Evolutionary conservation across 2,797 vertebrate genomes (phyloP).

Genomic region (Spinus olivaceus): DNA sequence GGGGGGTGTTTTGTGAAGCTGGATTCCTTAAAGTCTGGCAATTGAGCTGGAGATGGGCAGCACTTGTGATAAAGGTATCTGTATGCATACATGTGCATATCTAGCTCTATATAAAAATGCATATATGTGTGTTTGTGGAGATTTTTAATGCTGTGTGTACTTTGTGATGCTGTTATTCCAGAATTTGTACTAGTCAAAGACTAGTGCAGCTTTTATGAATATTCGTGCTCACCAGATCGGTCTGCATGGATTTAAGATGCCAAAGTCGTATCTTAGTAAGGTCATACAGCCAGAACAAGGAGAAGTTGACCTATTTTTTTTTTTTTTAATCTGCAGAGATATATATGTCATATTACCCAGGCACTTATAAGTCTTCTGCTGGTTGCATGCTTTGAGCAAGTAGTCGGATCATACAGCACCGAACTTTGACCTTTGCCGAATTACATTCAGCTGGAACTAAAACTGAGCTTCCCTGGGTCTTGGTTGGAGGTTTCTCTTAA

Average conservation of each 20-base stretch:
- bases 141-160: background rate
- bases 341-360: constrained; percentile 50
- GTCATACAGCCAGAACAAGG: constrained; percentile 64
- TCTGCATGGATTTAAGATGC: constrained; percentile 57
- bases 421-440: constrained; percentile 69
- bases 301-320: constrained; percentile 69
- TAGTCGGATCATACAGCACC: background rate
- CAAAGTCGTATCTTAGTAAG: constrained; percentile 65
- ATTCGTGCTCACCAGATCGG: constrained; percentile 5
- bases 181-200: background rate
- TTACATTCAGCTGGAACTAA: constrained; percentile 3
- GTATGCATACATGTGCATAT: constrained; percentile 26
- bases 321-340: constrained; percentile 56
- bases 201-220: constrained; percentile 21
- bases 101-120: background rate
- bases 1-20: constrained; percentile 70
- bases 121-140: background rate
- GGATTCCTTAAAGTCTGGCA: constrained; percentile 73
- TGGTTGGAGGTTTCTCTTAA: constrained; percentile 32
- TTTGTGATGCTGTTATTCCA: background rate
- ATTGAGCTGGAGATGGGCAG: constrained; percentile 88
- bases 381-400: constrained; percentile 26
- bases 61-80: constrained; percentile 95
- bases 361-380: constrained; percentile 29
- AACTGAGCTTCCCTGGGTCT: background rate